Conservation (phyloP, 2,888 invertebrate species). For the Nomada lathburiana region DNA sequence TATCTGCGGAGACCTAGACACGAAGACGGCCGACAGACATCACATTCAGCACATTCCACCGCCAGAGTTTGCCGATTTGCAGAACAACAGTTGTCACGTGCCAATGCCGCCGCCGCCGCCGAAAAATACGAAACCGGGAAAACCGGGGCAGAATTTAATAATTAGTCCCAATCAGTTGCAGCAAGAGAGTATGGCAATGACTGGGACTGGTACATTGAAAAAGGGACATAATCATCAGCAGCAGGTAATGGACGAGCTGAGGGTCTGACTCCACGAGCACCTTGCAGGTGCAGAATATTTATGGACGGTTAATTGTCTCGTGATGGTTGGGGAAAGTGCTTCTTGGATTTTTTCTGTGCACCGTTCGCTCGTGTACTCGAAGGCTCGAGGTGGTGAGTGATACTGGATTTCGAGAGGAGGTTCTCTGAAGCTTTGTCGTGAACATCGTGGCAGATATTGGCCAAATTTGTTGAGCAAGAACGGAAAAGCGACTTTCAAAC, state of each 20-base stretch:
- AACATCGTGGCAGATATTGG: neutral
- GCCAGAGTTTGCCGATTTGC: conserved; percentile 93
- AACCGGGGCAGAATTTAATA: conserved; percentile 84
- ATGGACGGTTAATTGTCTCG: conserved; percentile 2
- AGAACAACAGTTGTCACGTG: conserved; percentile 87
- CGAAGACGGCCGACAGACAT: conserved; percentile 90
- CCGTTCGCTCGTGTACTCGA: neutral
- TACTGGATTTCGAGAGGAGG: neutral
- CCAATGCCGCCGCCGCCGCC: conserved; percentile 92
- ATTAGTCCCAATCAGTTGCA: conserved; percentile 88
- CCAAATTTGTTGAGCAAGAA: no score
- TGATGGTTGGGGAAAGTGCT: neutral
- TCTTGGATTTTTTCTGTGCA: neutral
- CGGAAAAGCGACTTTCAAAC: neutral
- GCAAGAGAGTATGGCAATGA: conserved; percentile 91
- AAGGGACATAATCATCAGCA: conserved; percentile 86
- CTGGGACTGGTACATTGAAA: conserved; percentile 89
- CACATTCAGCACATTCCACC: conserved; percentile 93
- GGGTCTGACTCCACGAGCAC: conserved; percentile 89
- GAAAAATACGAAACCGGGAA: conserved; percentile 87
- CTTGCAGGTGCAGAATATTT: conserved; percentile 7
- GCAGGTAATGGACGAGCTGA: conserved; percentile 90
- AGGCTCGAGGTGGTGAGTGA: no score
- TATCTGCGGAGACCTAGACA: conserved; percentile 93
- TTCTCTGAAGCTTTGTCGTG: conserved; percentile 16